These are phyloP conservation scores for Dione juno DNA, from an alignment of 2,888 invertebrate genomes.

Conservation along the genomic window DNA sequence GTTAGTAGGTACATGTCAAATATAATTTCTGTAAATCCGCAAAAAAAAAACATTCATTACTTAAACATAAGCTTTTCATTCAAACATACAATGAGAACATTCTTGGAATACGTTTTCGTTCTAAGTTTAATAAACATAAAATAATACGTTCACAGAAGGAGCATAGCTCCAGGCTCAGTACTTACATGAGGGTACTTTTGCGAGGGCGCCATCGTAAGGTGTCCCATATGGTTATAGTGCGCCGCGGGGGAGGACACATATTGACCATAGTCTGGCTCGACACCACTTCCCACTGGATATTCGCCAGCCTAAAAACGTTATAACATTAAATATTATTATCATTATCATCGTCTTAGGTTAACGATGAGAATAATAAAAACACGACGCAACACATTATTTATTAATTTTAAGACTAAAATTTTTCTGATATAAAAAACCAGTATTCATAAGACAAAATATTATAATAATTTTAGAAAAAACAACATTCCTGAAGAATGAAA, in stretches of 20 bases:
- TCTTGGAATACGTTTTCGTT: not conserved
- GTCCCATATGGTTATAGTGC: constrained; percentile 81
- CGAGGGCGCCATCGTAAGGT: constrained; percentile 81
- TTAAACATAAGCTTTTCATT: not conserved
- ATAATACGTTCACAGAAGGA: not conserved
- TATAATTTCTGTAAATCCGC: constrained; percentile 7
- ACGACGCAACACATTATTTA: not conserved
- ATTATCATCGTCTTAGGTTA: not conserved
- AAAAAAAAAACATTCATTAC: not conserved
- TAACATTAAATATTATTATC: not conserved
- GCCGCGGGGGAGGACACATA: constrained; percentile 79
- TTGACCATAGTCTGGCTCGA: constrained; percentile 79
- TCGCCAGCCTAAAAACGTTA: constrained; percentile 65
- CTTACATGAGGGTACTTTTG: constrained; percentile 81
- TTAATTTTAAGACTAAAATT: not conserved
- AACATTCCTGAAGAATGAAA: too few species aligned
- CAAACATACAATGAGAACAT: not conserved
- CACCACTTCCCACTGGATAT: constrained; percentile 72
- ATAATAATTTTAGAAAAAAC: too few species aligned
- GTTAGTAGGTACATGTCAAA: not conserved
- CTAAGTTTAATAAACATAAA: constrained; percentile 6
- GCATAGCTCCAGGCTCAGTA: not conserved
- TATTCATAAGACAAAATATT: not conserved
- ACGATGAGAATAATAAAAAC: not conserved
- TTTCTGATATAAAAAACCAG: not conserved